These are phyloP conservation scores for Cherax destructor DNA, from an alignment of 1,140 invertebrate genomes.

Conservation along the genomic window DNA sequence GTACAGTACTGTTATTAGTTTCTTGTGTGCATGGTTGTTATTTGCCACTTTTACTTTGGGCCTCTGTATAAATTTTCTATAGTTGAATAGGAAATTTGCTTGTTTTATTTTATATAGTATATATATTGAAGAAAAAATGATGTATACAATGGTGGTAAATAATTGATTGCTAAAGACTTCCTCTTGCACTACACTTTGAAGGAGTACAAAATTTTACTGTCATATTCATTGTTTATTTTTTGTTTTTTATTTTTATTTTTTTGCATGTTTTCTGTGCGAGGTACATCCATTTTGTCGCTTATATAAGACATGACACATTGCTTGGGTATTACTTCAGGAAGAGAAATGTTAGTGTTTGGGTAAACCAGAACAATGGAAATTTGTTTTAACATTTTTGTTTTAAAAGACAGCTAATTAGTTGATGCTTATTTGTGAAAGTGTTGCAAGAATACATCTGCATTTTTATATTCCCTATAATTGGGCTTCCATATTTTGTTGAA, in stretches of 20 bases:
- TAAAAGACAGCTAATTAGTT: background rate
- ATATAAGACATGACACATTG: background rate
- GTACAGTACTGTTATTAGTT: background rate
- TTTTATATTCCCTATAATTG: conserved; percentile 25
- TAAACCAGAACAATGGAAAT: background rate
- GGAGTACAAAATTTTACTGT: background rate
- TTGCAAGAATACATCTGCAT: conserved; percentile 6
- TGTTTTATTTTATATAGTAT: background rate
- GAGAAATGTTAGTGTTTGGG: background rate
- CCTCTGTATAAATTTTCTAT: too few relatives aligned
- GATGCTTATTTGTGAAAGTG: background rate
- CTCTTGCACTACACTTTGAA: background rate
- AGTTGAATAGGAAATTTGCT: background rate
- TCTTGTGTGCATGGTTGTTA: background rate
- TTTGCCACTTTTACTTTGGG: background rate
- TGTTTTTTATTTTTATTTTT: background rate
- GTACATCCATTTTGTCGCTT: background rate
- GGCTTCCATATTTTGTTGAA: conserved; percentile 50
- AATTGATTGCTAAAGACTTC: background rate
- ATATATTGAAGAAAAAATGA: background rate
- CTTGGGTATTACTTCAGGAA: background rate
- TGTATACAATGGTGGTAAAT: background rate
- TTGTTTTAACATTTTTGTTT: too few relatives aligned
- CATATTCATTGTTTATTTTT: background rate
- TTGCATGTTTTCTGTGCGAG: too few relatives aligned